phyloP scores from a whole-genome alignment of 2,888 invertebrate species.

The Lydus trimaculatus region DNA sequence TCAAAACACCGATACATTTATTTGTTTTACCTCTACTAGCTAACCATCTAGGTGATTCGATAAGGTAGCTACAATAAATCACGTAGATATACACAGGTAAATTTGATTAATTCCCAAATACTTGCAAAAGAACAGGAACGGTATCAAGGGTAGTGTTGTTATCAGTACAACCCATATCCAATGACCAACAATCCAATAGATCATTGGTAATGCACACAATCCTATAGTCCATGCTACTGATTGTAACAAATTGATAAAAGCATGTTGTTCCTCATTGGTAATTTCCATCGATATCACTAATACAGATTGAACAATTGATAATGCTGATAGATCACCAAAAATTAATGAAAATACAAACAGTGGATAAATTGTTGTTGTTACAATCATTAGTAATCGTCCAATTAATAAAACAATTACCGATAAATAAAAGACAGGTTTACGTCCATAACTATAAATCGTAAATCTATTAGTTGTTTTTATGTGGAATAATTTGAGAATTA shows the following conservation, averaged over 20 bases:
- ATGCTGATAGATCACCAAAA: constrained; percentile 60
- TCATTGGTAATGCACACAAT: constrained; percentile 61
- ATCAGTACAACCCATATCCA: constrained; percentile 63
- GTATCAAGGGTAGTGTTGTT: constrained; percentile 60
- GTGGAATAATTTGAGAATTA: background rate
- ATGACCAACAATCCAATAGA: constrained; percentile 63
- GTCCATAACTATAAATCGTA: constrained; percentile 58
- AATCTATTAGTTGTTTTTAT: background rate
- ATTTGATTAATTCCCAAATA: constrained; percentile 44
- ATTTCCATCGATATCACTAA: constrained; percentile 65
- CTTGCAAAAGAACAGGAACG: constrained; percentile 61
- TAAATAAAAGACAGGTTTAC: constrained; percentile 62
- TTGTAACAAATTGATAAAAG: constrained; percentile 62
- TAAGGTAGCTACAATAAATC: constrained; percentile 61
- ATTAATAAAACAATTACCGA: constrained; percentile 59
- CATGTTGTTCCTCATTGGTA: constrained; percentile 62
- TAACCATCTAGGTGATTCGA: constrained; percentile 73
- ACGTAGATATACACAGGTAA: background rate
- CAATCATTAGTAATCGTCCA: constrained; percentile 58
- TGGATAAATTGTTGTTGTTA: constrained; percentile 57
- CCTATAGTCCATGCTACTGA: constrained; percentile 64
- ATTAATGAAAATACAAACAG: constrained; percentile 60
- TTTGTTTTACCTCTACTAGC: constrained; percentile 63
- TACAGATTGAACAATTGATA: constrained; percentile 62
- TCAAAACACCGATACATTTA: constrained; percentile 62